phyloP scores from a whole-genome alignment of 1,140 invertebrate species.

The Mycetomoellerius zeteki region DNA sequence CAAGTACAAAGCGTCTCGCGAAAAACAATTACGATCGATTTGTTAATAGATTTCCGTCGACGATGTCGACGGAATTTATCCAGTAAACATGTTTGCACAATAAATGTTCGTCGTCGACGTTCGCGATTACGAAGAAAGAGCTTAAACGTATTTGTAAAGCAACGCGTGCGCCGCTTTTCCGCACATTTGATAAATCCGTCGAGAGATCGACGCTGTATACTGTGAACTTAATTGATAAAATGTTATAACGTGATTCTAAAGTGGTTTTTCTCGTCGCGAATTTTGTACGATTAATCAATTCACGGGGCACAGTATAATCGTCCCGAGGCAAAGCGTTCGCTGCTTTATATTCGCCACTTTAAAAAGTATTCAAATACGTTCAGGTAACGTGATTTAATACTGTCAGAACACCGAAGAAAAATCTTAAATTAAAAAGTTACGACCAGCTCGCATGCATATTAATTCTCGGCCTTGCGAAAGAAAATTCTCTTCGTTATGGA shows the following conservation, averaged over 20 bases:
- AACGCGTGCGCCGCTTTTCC: conserved; percentile 27
- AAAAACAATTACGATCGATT: conserved; percentile 11
- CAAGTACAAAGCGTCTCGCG: conserved; percentile 53
- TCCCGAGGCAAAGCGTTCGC: not conserved
- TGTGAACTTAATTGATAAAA: conserved; percentile 35
- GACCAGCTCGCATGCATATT: conserved; percentile 13
- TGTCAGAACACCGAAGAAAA: not conserved
- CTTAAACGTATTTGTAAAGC: conserved; percentile 44
- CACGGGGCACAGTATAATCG: conserved; percentile 18
- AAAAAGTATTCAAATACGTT: conserved; percentile 37
- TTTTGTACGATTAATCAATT: conserved; percentile 37
- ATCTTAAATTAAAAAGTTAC: conserved; percentile 52
- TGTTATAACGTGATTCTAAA: not conserved
- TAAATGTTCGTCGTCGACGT: conserved; percentile 9
- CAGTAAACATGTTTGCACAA: conserved; percentile 39
- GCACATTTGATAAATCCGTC: conserved; percentile 40
- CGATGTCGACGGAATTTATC: conserved; percentile 13
- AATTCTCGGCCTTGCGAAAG: not conserved
- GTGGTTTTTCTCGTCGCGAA: conserved; percentile 22
- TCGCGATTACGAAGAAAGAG: conserved; percentile 40
- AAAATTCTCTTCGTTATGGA: not conserved
- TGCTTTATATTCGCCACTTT: conserved; percentile 21
- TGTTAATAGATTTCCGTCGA: not conserved
- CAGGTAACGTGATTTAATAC: not conserved
- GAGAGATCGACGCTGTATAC: conserved; percentile 18